Evolutionary conservation across 2,888 invertebrate genomes (phyloP).

Genomic region (Pyrgus malvae): DNA sequence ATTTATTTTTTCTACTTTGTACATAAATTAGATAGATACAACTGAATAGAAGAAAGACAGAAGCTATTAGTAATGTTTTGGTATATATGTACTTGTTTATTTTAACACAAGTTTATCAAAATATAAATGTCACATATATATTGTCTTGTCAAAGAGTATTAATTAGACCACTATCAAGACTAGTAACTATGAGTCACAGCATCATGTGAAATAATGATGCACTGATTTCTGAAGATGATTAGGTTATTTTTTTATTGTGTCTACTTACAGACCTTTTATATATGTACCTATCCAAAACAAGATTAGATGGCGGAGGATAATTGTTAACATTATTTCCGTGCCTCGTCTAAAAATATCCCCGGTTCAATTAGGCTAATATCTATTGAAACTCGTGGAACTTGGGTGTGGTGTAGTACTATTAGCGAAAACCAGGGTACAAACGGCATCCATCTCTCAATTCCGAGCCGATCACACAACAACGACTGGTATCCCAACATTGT

Average conservation of each 20-base stretch:
- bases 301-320: conserved; percentile 33
- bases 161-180: too few relatives aligned
- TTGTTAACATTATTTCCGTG: conserved; percentile 57
- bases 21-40: too few relatives aligned
- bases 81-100: neutral
- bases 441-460: neutral
- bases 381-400: conserved; percentile 41
- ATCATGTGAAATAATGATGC: conserved; percentile 12
- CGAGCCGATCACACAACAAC: conserved; percentile 30
- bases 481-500: conserved; percentile 41
- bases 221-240: conserved; percentile 1
- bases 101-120: neutral
- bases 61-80: neutral
- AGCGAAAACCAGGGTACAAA: neutral
- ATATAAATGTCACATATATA: too few relatives aligned
- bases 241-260: neutral
- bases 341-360: conserved; percentile 69
- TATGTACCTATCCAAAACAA: conserved; percentile 10
- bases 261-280: neutral
- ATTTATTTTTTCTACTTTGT: neutral
- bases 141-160: too few relatives aligned
- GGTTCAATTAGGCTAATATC: conserved; percentile 53
- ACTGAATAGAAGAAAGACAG: too few relatives aligned
- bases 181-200: conserved; percentile 15
- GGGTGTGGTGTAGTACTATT: conserved; percentile 49